These are phyloP conservation scores for Pionites leucogaster DNA, from an alignment of 2,113 vertebrate genomes.

Conservation along the genomic window DNA sequence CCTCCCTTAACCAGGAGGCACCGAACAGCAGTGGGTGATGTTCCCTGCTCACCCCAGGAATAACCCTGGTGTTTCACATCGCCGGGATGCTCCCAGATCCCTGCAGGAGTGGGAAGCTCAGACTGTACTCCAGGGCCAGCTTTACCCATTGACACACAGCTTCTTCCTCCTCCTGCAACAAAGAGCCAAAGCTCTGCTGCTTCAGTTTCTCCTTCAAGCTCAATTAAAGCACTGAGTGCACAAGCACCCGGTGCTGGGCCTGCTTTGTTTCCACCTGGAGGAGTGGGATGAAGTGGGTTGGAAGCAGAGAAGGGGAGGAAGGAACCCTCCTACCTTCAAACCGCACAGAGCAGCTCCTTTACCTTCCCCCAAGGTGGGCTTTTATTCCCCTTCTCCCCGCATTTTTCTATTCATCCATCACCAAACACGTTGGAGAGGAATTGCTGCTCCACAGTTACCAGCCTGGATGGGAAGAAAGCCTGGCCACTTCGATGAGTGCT, in stretches of 20 bases:
- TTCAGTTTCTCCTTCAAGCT: neutral
- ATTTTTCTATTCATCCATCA: neutral
- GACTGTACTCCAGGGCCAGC: neutral
- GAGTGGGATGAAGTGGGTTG: neutral
- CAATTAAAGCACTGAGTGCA: neutral
- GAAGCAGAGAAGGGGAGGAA: neutral
- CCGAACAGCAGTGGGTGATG: neutral
- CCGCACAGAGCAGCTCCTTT: neutral
- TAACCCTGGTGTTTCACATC: neutral
- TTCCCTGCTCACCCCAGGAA: neutral
- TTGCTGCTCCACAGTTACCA: slow-evolving; percentile 18
- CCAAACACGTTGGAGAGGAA: neutral
- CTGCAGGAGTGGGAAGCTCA: neutral
- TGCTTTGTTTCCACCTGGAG: neutral
- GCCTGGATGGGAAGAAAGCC: neutral
- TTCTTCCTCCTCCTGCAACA: fast-evolving
- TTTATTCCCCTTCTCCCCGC: neutral
- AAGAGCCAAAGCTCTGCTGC: neutral
- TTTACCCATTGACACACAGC: fast-evolving
- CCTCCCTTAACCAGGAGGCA: neutral
- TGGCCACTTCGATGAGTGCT: neutral
- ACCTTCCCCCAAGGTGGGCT: neutral
- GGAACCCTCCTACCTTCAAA: neutral
- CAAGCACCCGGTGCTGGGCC: fast-evolving
- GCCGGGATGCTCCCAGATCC: fast-evolving